Percentiles rank a stretch among this genome's conserved stretches.
Conservation (phyloP, 2,888 invertebrate species). For the Mechanitis mazaeus region DNA sequence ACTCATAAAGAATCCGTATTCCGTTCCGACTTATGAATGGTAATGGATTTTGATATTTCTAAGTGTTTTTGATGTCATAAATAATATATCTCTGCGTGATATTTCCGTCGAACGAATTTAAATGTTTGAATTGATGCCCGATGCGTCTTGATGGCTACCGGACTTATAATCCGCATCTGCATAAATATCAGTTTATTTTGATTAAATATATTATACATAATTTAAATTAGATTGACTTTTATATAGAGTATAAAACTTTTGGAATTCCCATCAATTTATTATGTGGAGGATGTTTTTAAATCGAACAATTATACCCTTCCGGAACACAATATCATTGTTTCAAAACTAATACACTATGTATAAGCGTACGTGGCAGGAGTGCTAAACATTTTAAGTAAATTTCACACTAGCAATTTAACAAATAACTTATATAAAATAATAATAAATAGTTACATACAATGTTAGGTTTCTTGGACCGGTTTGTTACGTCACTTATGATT, state of each 20-base stretch:
- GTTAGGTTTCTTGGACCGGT: not conserved
- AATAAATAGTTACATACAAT: not conserved
- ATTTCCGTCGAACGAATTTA: constrained; percentile 70
- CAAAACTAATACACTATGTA: constrained; percentile 32
- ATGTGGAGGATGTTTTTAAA: constrained; percentile 16
- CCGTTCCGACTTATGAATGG: constrained; percentile 71
- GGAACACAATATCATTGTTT: constrained; percentile 23
- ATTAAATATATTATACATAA: constrained; percentile 32
- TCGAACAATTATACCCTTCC: constrained; percentile 22
- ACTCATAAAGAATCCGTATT: constrained; percentile 53
- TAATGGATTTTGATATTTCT: constrained; percentile 73
- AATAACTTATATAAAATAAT: not conserved
- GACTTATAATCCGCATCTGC: constrained; percentile 57
- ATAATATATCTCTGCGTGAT: constrained; percentile 73
- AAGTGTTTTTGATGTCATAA: constrained; percentile 74
- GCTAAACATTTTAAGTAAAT: constrained; percentile 28
- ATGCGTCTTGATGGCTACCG: constrained; percentile 64
- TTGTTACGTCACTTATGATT: constrained; percentile 46
- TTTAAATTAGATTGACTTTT: constrained; percentile 23
- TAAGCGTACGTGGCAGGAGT: constrained; percentile 38
- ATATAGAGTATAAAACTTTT: constrained; percentile 11
- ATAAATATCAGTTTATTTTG: constrained; percentile 42
- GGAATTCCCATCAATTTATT: constrained; percentile 8
- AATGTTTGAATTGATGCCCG: constrained; percentile 60
- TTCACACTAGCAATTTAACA: not conserved